Evolutionary conservation across 2,797 vertebrate species (phyloP), one percentile per base, ranked within the genome.

Genomic region (Danio kyathit): DNA sequence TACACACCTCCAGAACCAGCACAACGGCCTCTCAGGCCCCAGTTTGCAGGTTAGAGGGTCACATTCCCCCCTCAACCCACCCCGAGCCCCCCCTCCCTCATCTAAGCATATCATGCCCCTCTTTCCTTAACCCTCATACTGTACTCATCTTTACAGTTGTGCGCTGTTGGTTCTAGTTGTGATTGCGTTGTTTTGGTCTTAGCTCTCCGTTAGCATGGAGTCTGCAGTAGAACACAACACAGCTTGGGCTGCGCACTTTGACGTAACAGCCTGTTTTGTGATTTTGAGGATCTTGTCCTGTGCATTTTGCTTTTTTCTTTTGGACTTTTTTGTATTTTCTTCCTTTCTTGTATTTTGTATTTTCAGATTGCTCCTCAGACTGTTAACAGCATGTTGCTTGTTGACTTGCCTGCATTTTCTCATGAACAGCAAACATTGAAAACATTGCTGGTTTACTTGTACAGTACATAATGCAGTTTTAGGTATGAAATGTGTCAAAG

Each of bases 11-110:
- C 96, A 96, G 88, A 92, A 90, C 88, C 96, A 95, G 93, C 95
- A 96, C 94, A 95, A 96, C 92, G 94, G 96, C 93, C 95, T 96
- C 89, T 93, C 95, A 84, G 95, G 95, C 91, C 94, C 93, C 91
- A 91, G 94, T 94, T 94, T 95, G 93, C 96, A 98, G 97, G 97
- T 99, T 94, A 98, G 97, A 85, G 85, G 85, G 85, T 84, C 80
- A 76, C 86, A 86, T 86, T 88, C 38, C 66, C 46, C 75, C 74
- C 71, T 59, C 79, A 60, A 74, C 38, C 70, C 72, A 70, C 54
- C 56, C 63, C 44, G 71, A 43, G 14, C 52, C 43, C 69, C 83
- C 83, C 1, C 29, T n/a, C 29, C 49, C 10, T 74, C 82, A 63
- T 80, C 90, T 90, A 85, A 89, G 85, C 90, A 92, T 91, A 90